These are phyloP conservation scores for Otolemur crassicaudatus DNA, from an alignment of 2,797 vertebrate genomes.

Conservation along the genomic window DNA sequence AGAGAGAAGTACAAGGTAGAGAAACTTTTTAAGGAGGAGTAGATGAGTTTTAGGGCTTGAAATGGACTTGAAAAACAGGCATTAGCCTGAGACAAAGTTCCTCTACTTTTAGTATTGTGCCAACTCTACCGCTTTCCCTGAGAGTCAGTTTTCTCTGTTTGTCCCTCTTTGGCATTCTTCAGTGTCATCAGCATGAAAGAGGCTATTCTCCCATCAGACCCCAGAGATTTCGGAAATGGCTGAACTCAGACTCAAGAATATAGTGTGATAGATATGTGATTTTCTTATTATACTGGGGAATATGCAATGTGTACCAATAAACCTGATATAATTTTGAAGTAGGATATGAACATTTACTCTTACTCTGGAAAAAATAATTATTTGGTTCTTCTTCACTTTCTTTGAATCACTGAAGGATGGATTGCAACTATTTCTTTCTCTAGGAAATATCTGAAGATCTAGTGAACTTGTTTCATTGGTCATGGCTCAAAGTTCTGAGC, in stretches of 20 bases:
- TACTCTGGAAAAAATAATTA: background rate
- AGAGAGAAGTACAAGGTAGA: background rate
- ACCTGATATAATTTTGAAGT: background rate
- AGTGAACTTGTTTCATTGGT: background rate
- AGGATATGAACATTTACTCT: conserved; percentile 16
- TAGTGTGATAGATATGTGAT: background rate
- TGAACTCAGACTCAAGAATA: conserved; percentile 24
- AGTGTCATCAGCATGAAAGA: background rate
- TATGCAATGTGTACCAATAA: conserved; percentile 15
- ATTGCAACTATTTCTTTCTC: background rate
- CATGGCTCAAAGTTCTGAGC: background rate
- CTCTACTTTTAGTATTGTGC: background rate
- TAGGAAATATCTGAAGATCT: background rate
- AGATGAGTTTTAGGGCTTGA: background rate
- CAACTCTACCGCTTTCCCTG: background rate
- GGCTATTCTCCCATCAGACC: background rate
- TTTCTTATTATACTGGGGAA: background rate
- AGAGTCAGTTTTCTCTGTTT: background rate
- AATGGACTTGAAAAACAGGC: background rate
- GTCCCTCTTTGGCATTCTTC: background rate
- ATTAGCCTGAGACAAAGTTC: background rate
- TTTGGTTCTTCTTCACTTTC: conserved; percentile 21
- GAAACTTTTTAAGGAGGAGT: background rate
- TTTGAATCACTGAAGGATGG: background rate
- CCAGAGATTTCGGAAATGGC: background rate